These are phyloP conservation scores for Drosophila sp. DNA, from an alignment of 1,140 invertebrate species.

Conservation along the genomic window DNA sequence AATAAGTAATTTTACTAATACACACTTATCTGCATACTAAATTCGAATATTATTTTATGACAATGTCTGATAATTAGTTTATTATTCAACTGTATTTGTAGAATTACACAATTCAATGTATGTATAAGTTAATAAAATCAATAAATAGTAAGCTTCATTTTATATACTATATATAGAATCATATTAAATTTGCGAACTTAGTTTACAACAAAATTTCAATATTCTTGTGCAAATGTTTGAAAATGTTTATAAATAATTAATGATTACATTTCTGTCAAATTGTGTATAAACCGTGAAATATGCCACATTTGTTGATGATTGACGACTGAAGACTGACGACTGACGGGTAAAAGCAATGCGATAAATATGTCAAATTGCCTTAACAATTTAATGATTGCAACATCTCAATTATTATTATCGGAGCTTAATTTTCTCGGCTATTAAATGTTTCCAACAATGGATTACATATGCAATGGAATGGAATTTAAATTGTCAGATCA, in stretches of 20 bases:
- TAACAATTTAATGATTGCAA: constrained; percentile 51
- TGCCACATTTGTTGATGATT: constrained; percentile 1
- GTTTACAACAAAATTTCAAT: not conserved
- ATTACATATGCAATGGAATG: constrained; percentile 17
- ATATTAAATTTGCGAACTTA: not conserved
- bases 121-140: no score
- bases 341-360: constrained; percentile 35
- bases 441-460: constrained; percentile 13
- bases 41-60: no score
- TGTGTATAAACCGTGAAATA: constrained; percentile 1
- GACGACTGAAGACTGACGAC: not conserved
- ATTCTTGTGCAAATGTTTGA: not conserved
- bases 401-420: constrained; percentile 43
- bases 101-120: no score
- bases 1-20: no score
- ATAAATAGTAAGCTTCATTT: no score
- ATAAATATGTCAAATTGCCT: constrained; percentile 42
- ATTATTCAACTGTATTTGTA: no score
- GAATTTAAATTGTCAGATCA: constrained; percentile 32
- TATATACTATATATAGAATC: no score
- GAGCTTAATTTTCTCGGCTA: constrained; percentile 26
- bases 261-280: constrained; percentile 10
- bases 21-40: no score
- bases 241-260: constrained; percentile 16
- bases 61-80: no score